These are phyloP conservation scores for Torymus tubicola DNA, from an alignment of 2,888 invertebrate species.

Conservation along the genomic window DNA sequence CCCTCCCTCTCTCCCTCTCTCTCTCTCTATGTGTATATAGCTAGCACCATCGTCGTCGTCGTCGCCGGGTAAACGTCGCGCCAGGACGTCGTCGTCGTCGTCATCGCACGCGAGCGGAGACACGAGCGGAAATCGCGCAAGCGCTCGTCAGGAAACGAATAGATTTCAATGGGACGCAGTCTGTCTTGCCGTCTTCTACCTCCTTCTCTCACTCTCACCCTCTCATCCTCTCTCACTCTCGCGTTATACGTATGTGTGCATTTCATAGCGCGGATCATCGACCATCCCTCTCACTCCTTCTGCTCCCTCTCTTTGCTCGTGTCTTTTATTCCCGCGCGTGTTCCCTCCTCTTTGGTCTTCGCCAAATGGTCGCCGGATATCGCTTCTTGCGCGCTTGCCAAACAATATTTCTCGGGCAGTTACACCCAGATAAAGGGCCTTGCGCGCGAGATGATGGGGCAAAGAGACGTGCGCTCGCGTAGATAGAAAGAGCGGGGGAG, in stretches of 20 bases:
- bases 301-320: not conserved
- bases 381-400: constrained; percentile 57
- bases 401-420: constrained; percentile 58
- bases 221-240: too few species aligned
- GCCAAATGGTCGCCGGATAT: constrained; percentile 58
- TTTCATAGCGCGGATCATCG: constrained; percentile 15
- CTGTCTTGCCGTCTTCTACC: not conserved
- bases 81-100: not conserved
- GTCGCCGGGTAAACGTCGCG: not conserved
- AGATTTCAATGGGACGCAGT: constrained; percentile 64
- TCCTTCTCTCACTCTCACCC: not conserved
- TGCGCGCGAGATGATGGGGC: constrained; percentile 14
- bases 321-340: constrained; percentile 20
- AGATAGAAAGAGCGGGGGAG: not conserved
- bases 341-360: constrained; percentile 3
- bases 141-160: constrained; percentile 36
- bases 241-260: not conserved
- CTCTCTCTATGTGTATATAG: too few species aligned
- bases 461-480: not conserved
- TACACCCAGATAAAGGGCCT: constrained; percentile 48
- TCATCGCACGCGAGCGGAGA: not conserved
- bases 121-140: not conserved
- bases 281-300: not conserved
- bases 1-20: too few species aligned
- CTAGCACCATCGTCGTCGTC: too few species aligned